Evolutionary conservation across 2,113 vertebrate species (phyloP).

Genomic region (Pontoporia blainvillei): DNA sequence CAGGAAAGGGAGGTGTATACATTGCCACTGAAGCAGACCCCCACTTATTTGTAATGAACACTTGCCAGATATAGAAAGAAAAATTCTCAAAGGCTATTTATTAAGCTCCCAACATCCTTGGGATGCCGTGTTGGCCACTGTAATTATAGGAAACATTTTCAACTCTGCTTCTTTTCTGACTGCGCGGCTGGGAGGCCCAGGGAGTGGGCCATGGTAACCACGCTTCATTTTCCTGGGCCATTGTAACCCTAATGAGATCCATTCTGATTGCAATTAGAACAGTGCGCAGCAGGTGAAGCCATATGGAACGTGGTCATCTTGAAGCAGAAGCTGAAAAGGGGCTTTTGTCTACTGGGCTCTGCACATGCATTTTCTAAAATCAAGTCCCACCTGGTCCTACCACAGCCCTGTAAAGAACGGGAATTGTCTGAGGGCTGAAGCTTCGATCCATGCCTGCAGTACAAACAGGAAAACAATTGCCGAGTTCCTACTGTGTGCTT

Average conservation of each 20-base stretch:
- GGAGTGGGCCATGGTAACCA: conserved; percentile 51
- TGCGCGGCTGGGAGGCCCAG: neutral
- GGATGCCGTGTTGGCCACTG: conserved; percentile 2
- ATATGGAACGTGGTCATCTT: conserved; percentile 60
- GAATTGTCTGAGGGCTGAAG: conserved; percentile 26
- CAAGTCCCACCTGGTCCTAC: conserved; percentile 59
- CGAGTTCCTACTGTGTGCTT: conserved; percentile 25
- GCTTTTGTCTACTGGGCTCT: conserved; percentile 50
- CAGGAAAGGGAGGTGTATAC: neutral
- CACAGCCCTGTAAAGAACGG: neutral
- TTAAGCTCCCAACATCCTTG: conserved; percentile 54
- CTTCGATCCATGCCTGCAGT: neutral
- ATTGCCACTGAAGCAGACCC: conserved; percentile 27
- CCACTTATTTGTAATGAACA: conserved; percentile 60
- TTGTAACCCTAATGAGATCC: conserved; percentile 72
- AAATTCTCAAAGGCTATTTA: conserved; percentile 61
- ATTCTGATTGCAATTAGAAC: conserved; percentile 69
- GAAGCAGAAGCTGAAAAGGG: conserved; percentile 55
- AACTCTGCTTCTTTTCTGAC: conserved; percentile 50
- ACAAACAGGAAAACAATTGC: neutral
- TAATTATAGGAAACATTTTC: conserved; percentile 63
- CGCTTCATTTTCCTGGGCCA: conserved; percentile 55
- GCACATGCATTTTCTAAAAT: conserved; percentile 47
- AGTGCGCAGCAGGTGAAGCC: conserved; percentile 67
- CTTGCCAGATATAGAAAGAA: conserved; percentile 56